phyloP scores from a whole-genome alignment of 2,797 vertebrate genomes.

The Periparus ater region DNA sequence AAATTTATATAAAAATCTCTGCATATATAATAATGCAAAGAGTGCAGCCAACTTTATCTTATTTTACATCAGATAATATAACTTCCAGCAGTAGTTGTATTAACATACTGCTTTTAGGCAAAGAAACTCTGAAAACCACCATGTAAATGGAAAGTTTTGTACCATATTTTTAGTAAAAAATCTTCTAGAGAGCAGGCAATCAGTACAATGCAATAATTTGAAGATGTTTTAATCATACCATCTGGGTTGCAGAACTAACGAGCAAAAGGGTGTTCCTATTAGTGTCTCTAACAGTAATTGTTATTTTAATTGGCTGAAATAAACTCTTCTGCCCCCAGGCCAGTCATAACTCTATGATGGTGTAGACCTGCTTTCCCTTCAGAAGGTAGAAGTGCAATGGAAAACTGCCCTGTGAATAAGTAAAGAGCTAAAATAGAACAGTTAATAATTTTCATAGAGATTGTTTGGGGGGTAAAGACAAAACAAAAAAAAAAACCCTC shows the following conservation, averaged over 20 bases:
- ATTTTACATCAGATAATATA: not conserved
- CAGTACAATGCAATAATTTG: not conserved
- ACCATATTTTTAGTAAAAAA: not conserved
- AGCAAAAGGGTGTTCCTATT: conserved; percentile 17
- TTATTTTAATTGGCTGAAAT: conserved; percentile 74
- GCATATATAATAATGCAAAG: not conserved
- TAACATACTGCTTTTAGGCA: not conserved
- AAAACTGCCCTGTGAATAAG: conserved; percentile 26
- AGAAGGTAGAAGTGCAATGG: not conserved
- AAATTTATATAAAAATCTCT: not conserved
- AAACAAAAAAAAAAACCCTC: not conserved
- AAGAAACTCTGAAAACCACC: not conserved
- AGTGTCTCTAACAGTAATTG: conserved; percentile 52
- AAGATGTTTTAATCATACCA: conserved; percentile 47
- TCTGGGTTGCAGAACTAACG: not conserved
- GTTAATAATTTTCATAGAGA: not conserved
- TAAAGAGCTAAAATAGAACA: not conserved
- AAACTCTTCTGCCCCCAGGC: conserved; percentile 46
- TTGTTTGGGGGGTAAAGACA: not conserved
- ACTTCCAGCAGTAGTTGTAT: not conserved
- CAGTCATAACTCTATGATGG: conserved; percentile 1
- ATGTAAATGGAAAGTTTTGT: not conserved
- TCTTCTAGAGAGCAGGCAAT: not conserved
- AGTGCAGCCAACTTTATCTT: not conserved
- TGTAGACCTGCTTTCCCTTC: conserved; percentile 9